Percentiles rank a stretch among this genome's conserved stretches.
phyloP scores from a whole-genome alignment of 1,140 invertebrate genomes.

The Caenorhabditis tropicalis region DNA sequence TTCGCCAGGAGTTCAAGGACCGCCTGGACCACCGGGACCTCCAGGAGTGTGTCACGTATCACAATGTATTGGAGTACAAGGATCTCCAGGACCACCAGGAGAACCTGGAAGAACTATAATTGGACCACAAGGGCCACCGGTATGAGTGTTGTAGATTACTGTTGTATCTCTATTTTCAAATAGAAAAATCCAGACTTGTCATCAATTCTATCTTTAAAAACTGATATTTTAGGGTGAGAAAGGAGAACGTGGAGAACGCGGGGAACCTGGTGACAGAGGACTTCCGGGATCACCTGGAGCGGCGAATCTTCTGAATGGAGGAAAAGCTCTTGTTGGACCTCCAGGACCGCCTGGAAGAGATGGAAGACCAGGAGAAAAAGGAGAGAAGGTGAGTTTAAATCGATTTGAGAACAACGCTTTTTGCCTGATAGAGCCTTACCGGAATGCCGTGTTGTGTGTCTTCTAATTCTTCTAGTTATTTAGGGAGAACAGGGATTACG shows the following conservation, averaged over 20 bases:
- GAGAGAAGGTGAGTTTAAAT: constrained; percentile 66
- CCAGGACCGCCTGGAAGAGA: constrained; percentile 51
- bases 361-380: constrained; percentile 64
- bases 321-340: constrained; percentile 35
- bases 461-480: constrained; percentile 40
- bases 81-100: constrained; percentile 54
- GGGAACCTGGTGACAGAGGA: constrained; percentile 44
- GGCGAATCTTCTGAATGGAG: background rate
- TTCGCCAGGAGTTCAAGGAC: constrained; percentile 51
- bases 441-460: constrained; percentile 35
- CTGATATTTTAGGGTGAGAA: constrained; percentile 63
- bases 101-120: constrained; percentile 46
- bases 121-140: constrained; percentile 56
- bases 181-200: background rate
- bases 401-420: background rate
- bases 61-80: constrained; percentile 40
- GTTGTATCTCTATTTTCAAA: constrained; percentile 2
- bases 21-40: constrained; percentile 57
- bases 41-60: constrained; percentile 23
- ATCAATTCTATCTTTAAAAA: background rate
- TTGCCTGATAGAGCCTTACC: background rate
- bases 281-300: constrained; percentile 48
- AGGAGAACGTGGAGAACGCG: constrained; percentile 61
- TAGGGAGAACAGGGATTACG: constrained; percentile 53
- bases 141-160: constrained; percentile 49